A percentile compares a stretch with the other conserved stretches of the same genome.
Evolutionary conservation across 30 jellyfish, hydroid and myxozoan species (phyloP).

Genomic region (Mastigias papua): DNA sequence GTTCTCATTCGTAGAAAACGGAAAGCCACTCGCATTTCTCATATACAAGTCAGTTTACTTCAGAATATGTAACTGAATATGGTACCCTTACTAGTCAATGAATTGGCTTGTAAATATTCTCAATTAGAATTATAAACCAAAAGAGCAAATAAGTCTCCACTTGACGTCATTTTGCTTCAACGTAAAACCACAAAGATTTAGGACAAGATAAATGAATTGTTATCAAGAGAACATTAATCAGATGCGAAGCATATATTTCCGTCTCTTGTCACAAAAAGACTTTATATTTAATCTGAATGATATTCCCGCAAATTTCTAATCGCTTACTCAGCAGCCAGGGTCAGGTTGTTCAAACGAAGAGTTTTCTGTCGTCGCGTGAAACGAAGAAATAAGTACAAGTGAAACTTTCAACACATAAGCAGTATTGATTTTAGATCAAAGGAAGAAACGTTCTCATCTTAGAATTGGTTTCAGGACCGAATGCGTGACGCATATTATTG

Average conservation of each 20-base stretch:
- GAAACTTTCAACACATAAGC: no score
- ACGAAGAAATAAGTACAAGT: background rate
- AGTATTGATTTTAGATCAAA: no score
- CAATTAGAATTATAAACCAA: slow-evolving; percentile 8
- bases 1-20: background rate
- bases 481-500: no score
- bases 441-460: no score
- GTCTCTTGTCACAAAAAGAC: slow-evolving; percentile 30
- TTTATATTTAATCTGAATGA: slow-evolving; percentile 22
- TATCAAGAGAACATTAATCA: slow-evolving; percentile 23
- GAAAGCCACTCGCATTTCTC: background rate
- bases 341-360: background rate
- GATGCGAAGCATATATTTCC: slow-evolving; percentile 35
- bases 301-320: slow-evolving; percentile 33
- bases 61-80: background rate
- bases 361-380: background rate
- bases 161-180: slow-evolving; percentile 27
- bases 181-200: slow-evolving; percentile 17
- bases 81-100: background rate
- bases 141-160: background rate
- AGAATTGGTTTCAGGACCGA: no score
- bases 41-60: background rate
- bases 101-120: background rate
- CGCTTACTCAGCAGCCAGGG: slow-evolving; percentile 34
- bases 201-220: slow-evolving; percentile 26